Conservation (phyloP, 2,797 vertebrate species). For the Neosilurus hyrtlii region DNA sequence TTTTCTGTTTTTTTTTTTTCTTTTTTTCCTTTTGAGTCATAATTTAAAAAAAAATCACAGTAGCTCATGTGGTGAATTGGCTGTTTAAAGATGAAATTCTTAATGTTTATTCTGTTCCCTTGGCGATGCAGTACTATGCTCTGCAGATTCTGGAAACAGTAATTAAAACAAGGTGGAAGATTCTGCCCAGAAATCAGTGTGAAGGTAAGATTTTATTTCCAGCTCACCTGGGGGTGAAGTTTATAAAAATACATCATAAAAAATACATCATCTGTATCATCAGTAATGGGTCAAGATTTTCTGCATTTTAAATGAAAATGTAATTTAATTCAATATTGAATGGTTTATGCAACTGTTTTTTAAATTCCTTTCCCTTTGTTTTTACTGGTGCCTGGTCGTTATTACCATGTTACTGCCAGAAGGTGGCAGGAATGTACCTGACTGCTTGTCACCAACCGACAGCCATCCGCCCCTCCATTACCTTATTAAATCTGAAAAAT, state of each 20-base stretch:
- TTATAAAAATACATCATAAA: no score
- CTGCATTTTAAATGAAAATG: no score
- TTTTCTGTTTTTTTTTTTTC: slow-evolving; percentile 44
- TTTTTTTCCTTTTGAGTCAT: slow-evolving; percentile 26
- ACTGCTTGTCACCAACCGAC: no score
- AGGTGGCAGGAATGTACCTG: no score
- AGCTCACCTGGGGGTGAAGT: not conserved
- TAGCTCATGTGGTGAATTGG: slow-evolving; percentile 53
- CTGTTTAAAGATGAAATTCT: slow-evolving; percentile 37
- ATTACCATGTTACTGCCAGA: no score
- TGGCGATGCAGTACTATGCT: slow-evolving; percentile 98
- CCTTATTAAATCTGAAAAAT: not conserved
- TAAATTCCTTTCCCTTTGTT: no score
- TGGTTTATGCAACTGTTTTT: no score
- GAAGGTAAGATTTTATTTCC: slow-evolving; percentile 81
- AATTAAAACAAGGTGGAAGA: slow-evolving; percentile 99
- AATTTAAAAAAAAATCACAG: slow-evolving; percentile 25
- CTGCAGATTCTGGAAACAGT: slow-evolving; percentile 99
- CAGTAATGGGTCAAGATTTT: no score
- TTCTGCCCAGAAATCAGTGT: slow-evolving; percentile 96
- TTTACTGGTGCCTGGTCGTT: no score
- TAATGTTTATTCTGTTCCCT: slow-evolving; percentile 65
- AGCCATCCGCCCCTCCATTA: no score
- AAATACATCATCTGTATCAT: not conserved
- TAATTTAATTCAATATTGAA: no score